These are phyloP conservation scores for Silurus meridionalis DNA, from an alignment of 2,113 vertebrate species.

Conservation along the genomic window DNA sequence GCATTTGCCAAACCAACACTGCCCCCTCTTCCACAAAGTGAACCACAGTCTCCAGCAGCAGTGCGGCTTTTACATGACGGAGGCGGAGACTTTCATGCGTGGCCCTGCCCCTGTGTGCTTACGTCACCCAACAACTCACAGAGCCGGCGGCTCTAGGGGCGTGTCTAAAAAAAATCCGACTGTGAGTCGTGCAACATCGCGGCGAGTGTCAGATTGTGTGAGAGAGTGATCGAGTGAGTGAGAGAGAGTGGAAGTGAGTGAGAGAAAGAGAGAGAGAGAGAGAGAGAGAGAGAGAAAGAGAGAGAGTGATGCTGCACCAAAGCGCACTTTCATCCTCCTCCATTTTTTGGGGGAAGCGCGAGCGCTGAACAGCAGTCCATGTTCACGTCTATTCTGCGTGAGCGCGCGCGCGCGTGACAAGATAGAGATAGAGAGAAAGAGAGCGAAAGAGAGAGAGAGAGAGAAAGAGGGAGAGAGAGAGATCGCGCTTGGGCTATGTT, in stretches of 20 bases:
- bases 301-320: constrained; percentile 76
- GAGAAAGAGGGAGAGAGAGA: constrained; percentile 1
- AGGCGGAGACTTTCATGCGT: constrained; percentile 66
- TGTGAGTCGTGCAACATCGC: constrained; percentile 69
- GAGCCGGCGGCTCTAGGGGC: constrained; percentile 72
- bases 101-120: constrained; percentile 70
- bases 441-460: no score
- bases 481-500: constrained; percentile 25
- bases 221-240: background rate
- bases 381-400: constrained; percentile 50
- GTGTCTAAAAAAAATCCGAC: constrained; percentile 36
- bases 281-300: background rate
- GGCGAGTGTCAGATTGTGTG: constrained; percentile 69
- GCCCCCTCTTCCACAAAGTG: constrained; percentile 69
- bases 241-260: background rate
- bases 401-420: constrained; percentile 5
- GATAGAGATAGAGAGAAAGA: no score
- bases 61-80: constrained; percentile 77
- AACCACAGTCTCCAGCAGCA: constrained; percentile 66
- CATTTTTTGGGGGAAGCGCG: constrained; percentile 60
- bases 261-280: constrained; percentile 59
- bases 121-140: constrained; percentile 71
- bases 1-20: constrained; percentile 73
- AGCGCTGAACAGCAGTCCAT: constrained; percentile 59
- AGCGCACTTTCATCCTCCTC: constrained; percentile 74